A percentile compares a stretch with the other conserved stretches of the same genome.
phyloP scores from a whole-genome alignment of 2,888 invertebrate species.

The Drosophila heteroneura region DNA sequence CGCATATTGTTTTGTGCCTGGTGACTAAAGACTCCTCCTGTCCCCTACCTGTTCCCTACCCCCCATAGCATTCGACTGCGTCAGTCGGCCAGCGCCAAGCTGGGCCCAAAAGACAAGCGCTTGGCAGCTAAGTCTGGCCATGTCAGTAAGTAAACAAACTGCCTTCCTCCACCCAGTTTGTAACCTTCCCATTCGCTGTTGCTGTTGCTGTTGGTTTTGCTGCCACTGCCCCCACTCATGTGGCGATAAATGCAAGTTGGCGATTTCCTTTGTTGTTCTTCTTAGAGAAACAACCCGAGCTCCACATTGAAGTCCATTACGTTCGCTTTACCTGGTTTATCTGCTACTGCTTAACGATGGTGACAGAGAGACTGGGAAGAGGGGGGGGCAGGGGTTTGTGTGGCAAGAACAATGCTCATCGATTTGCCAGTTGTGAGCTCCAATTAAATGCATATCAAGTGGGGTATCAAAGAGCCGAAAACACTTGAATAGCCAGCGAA shows the following conservation, averaged over 20 bases:
- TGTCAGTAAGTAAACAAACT: slow-evolving; percentile 40
- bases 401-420: slow-evolving; percentile 46
- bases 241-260: slow-evolving; percentile 75
- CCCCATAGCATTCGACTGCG: not conserved
- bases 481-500: slow-evolving; percentile 22
- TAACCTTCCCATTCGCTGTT: not conserved
- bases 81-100: slow-evolving; percentile 53
- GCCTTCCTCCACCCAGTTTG: not conserved
- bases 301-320: slow-evolving; percentile 54
- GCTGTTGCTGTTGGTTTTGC: not conserved
- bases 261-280: slow-evolving; percentile 73
- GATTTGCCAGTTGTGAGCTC: slow-evolving; percentile 49
- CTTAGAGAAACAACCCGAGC: slow-evolving; percentile 35
- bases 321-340: slow-evolving; percentile 48
- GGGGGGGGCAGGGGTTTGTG: not conserved
- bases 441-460: slow-evolving; percentile 58
- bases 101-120: slow-evolving; percentile 66
- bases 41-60: not conserved
- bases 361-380: not conserved
- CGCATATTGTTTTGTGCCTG: slow-evolving; percentile 58
- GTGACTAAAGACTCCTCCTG: not conserved
- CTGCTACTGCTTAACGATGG: slow-evolving; percentile 10
- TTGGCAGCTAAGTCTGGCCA: slow-evolving; percentile 63
- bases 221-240: slow-evolving; percentile 9
- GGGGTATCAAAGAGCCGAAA: slow-evolving; percentile 43